Evolutionary conservation across 2,797 vertebrate genomes (phyloP).

Genomic region (Eulemur albifrons): DNA sequence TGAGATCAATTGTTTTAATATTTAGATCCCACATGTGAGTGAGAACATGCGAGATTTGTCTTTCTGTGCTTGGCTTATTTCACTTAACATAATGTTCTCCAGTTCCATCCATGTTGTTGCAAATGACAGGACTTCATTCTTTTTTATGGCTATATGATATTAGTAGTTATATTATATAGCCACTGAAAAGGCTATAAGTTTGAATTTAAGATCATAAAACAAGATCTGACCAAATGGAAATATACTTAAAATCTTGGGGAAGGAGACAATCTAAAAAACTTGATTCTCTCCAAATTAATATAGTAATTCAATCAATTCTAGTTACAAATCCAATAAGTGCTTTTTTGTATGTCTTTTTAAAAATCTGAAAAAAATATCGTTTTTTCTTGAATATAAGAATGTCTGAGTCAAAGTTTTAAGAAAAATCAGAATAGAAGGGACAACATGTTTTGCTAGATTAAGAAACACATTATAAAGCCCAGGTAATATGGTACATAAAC

Average conservation of each 20-base stretch:
- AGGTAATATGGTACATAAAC: conserved; percentile 13
- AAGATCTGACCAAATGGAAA: conserved; percentile 40
- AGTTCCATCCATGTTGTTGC: not conserved
- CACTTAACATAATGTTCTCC: not conserved
- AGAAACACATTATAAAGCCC: not conserved
- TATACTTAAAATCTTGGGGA: conserved; percentile 31
- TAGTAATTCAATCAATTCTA: conserved; percentile 41
- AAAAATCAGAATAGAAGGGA: conserved; percentile 3
- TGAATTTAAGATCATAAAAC: conserved; percentile 44
- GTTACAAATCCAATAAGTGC: conserved; percentile 4
- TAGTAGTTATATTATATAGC: not conserved
- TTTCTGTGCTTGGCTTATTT: not conserved
- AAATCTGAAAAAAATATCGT: not conserved
- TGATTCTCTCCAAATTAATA: conserved; percentile 48
- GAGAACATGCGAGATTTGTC: not conserved
- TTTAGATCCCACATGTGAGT: not conserved
- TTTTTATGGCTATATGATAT: not conserved
- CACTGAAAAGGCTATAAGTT: conserved; percentile 14
- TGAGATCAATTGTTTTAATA: not conserved
- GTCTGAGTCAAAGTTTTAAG: not conserved
- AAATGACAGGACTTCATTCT: not conserved
- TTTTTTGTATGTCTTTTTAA: not conserved
- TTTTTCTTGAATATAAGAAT: not conserved
- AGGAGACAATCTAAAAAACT: not conserved
- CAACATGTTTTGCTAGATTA: not conserved